A percentile compares a stretch with the other conserved stretches of the same genome.
These are phyloP conservation scores for Hafferia zeledoni DNA, from an alignment of 2,797 vertebrate genomes.

Conservation along the genomic window DNA sequence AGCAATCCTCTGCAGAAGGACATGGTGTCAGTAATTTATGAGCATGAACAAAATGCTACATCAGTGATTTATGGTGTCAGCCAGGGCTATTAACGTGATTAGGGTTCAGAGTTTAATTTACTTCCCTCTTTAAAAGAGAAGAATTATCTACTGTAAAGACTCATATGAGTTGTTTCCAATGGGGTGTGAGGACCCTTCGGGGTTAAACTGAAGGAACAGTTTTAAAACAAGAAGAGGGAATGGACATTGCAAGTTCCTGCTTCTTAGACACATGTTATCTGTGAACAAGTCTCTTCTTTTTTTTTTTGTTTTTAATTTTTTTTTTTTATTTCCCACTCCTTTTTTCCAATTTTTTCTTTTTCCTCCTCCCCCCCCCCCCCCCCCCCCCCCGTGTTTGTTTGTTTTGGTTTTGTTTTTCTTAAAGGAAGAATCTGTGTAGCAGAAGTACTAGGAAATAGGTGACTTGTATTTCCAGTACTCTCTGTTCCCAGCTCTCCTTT, in stretches of 20 bases:
- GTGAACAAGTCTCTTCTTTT: neutral
- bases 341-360: neutral
- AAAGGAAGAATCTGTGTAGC: neutral
- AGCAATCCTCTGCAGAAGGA: neutral
- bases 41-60: neutral
- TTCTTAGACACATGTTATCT: neutral
- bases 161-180: neutral
- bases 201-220: neutral
- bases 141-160: neutral
- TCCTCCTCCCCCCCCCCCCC: no score
- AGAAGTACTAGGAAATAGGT: neutral
- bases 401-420: neutral
- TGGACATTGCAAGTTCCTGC: neutral
- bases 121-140: constrained; percentile 11
- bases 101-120: constrained; percentile 50
- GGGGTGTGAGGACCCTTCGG: neutral
- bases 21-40: constrained; percentile 15
- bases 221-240: neutral
- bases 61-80: constrained; percentile 39
- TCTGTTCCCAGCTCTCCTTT: neutral
- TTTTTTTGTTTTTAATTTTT: no score
- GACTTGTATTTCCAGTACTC: neutral
- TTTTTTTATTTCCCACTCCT: no score
- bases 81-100: neutral
- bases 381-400: no score